Evolutionary conservation across 2,113 vertebrate species (phyloP), one percentile per base, ranked within the genome.

Genomic region (Apistogramma diplotaenia): DNA sequence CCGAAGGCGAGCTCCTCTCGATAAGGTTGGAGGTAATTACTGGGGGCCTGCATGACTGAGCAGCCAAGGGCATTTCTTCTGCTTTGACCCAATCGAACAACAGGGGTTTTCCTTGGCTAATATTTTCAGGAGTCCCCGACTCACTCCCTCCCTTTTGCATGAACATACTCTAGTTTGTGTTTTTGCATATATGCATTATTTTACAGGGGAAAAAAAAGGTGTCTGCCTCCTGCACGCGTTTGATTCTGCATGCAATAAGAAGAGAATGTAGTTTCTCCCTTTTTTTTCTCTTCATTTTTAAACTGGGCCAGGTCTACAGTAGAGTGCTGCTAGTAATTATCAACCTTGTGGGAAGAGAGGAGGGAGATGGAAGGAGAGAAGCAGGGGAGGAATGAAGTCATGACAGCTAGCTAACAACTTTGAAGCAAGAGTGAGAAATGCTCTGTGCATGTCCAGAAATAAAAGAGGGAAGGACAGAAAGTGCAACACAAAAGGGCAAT

Each of bases 1-100:
- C 78, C 75, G 55, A 57, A 60, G 80, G 84, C 27, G 46, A 82
- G 74, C 84, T 83, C 62, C 75, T 89, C 87, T 89, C 88, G 93
- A 94, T 94, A 92, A 94, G 89, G 89, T 84, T 88, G 90, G 76
- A 89, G 89, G 92, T 94, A 95, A 95, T 95, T 94, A 94, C 87
- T 86, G 56, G 80, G 81, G 89, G 76, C 46, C 85, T 90, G 91
- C 93, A 89, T 89, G 86, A 91, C 81, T 91, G 88, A 89, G 85
- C 92, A 91, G 87, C 93, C 93, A 94, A 95, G 94, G 95, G 90
- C 93, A 92, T 92, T 92, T 93, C 88, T 85, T 90, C 83, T 78
- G 62, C 78, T 81, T 74, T 83, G 84, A 89, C 88, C 29, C 21
- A 77, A 87, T 75, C 86, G 57, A 86, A 91, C 87, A 88, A 89